These are phyloP conservation scores for Dryoscopus gambensis DNA, from an alignment of 2,113 vertebrate species.

Conservation along the genomic window DNA sequence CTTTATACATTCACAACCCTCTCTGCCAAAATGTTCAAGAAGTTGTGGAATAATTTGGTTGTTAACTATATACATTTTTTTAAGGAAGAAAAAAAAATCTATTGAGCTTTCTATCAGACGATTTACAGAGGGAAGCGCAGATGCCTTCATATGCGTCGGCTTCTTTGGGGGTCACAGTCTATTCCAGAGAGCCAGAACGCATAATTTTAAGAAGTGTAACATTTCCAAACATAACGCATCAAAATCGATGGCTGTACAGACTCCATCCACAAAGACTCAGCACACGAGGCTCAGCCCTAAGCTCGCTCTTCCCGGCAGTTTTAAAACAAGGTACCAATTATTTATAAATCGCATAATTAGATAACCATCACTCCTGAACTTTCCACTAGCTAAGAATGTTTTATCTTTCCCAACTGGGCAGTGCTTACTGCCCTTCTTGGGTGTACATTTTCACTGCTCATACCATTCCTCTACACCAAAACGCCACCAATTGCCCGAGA, in stretches of 20 bases:
- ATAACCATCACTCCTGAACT: neutral
- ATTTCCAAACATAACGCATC: neutral
- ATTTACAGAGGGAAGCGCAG: neutral
- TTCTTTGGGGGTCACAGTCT: conserved; percentile 3
- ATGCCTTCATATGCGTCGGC: neutral
- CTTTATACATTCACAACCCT: neutral
- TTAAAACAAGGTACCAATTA: neutral
- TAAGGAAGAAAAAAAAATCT: neutral
- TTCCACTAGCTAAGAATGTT: neutral
- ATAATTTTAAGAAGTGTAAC: conserved; percentile 4
- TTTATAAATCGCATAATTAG: neutral
- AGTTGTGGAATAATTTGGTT: neutral
- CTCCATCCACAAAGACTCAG: neutral
- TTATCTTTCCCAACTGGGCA: neutral
- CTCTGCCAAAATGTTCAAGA: neutral
- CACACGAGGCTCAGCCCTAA: neutral
- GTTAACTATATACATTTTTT: neutral
- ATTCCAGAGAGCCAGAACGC: neutral
- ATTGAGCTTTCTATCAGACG: neutral
- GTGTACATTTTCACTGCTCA: neutral
- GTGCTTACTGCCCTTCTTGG: neutral
- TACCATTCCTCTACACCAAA: neutral
- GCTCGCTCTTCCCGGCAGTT: neutral
- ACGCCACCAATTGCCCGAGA: neutral
- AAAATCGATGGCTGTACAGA: conserved; percentile 21